These are phyloP conservation scores for Habropoda laboriosa DNA, from an alignment of 1,140 invertebrate genomes.

Conservation along the genomic window DNA sequence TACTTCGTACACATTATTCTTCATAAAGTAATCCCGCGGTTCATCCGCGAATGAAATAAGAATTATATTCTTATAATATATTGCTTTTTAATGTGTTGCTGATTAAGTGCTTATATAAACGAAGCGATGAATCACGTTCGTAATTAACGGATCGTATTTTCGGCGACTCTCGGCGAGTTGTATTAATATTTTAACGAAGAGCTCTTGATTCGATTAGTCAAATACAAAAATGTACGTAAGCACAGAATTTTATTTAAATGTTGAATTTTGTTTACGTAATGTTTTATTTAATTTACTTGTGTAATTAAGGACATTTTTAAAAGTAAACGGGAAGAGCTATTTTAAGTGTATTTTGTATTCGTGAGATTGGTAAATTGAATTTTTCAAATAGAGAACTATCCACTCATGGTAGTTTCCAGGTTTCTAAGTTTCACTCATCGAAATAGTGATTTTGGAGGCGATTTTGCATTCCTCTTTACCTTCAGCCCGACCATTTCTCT, in stretches of 20 bases:
- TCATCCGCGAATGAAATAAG: not conserved
- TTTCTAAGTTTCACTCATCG: not conserved
- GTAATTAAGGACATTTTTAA: too few relatives aligned
- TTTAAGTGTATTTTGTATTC: too few relatives aligned
- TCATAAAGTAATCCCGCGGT: not conserved
- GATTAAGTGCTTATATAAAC: not conserved
- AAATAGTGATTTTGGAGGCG: not conserved
- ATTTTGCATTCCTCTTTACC: constrained; percentile 11
- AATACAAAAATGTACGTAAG: too few relatives aligned
- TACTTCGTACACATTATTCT: not conserved
- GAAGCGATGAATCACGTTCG: not conserved
- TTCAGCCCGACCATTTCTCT: constrained; percentile 10
- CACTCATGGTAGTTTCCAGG: too few relatives aligned
- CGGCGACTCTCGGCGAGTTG: not conserved
- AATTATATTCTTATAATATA: not conserved
- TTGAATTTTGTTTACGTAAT: too few relatives aligned
- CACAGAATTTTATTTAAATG: too few relatives aligned
- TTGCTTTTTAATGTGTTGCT: not conserved
- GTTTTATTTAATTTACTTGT: too few relatives aligned
- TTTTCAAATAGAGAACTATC: not conserved
- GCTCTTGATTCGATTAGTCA: too few relatives aligned
- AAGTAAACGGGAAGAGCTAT: too few relatives aligned
- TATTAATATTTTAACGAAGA: too few relatives aligned
- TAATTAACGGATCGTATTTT: not conserved
- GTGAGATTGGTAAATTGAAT: too few relatives aligned